A percentile compares a stretch with the other conserved stretches of the same genome.
These are phyloP conservation scores for Ichneumoninae sp. DNA, from an alignment of 2,888 invertebrate species.

Conservation along the genomic window DNA sequence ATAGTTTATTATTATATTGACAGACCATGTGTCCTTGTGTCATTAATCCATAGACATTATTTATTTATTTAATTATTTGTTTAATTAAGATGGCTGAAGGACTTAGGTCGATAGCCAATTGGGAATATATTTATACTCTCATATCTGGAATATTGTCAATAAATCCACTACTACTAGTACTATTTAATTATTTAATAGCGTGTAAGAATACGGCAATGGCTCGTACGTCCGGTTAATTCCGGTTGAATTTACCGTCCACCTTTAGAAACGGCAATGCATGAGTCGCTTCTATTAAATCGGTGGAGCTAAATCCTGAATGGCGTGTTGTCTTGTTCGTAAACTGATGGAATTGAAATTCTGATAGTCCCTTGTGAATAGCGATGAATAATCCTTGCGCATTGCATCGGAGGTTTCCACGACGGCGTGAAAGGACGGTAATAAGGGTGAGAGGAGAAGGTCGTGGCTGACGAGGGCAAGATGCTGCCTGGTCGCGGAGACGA, in stretches of 20 bases:
- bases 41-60: not conserved
- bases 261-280: not conserved
- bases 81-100: too few relatives aligned
- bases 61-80: not conserved
- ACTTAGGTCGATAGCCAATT: too few relatives aligned
- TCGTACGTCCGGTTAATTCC: not conserved
- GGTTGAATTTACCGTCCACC: not conserved
- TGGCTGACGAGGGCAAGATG: conserved; percentile 56
- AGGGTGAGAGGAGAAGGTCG: conserved; percentile 36
- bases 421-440: conserved; percentile 28
- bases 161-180: too few relatives aligned
- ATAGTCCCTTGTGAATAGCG: conserved; percentile 13
- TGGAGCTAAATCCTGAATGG: not conserved
- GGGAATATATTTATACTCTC: too few relatives aligned
- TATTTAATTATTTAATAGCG: not conserved
- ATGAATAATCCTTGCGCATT: conserved; percentile 9
- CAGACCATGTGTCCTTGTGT: too few relatives aligned
- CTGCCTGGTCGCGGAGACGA: conserved; percentile 39
- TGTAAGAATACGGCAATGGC: too few relatives aligned
- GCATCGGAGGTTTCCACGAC: conserved; percentile 33
- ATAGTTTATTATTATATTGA: not conserved
- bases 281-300: not conserved
- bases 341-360: conserved; percentile 23
- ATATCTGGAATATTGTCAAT: too few relatives aligned
- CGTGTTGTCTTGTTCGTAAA: conserved; percentile 2